A percentile compares a stretch with the other conserved stretches of the same genome.
These are phyloP conservation scores for Graptemys geographica DNA, from an alignment of 2,797 vertebrate species.

Conservation along the genomic window DNA sequence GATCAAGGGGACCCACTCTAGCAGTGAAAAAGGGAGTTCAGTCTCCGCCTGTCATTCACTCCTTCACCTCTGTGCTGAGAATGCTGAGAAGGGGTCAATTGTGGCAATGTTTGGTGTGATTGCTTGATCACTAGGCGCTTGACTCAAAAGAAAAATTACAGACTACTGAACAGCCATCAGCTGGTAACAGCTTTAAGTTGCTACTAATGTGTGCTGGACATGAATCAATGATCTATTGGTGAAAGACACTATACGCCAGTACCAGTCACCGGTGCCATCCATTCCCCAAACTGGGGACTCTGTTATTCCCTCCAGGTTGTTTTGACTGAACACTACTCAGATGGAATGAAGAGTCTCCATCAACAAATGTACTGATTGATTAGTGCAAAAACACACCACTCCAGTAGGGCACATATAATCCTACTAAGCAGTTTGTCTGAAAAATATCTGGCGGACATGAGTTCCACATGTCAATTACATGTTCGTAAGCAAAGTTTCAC, in stretches of 20 bases:
- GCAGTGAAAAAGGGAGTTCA: not conserved
- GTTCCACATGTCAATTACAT: not conserved
- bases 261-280: not conserved
- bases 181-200: not conserved
- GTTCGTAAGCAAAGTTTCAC: not conserved
- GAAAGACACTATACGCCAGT: not conserved
- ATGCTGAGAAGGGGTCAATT: too few relatives aligned
- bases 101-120: not conserved
- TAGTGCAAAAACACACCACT: not conserved
- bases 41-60: not conserved
- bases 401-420: not conserved
- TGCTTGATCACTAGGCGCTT: not conserved
- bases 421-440: not conserved
- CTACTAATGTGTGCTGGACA: not conserved
- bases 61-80: too few relatives aligned
- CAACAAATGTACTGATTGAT: accelerated
- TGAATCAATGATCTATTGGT: not conserved
- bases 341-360: not conserved
- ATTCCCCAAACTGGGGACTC: accelerated
- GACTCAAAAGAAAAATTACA: not conserved
- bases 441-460: not conserved
- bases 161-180: too few relatives aligned
- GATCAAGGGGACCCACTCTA: too few relatives aligned
- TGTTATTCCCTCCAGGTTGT: not conserved
- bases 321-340: not conserved